Conservation (phyloP, 2,888 invertebrate species). For the Hofmannophila pseudospretella region DNA sequence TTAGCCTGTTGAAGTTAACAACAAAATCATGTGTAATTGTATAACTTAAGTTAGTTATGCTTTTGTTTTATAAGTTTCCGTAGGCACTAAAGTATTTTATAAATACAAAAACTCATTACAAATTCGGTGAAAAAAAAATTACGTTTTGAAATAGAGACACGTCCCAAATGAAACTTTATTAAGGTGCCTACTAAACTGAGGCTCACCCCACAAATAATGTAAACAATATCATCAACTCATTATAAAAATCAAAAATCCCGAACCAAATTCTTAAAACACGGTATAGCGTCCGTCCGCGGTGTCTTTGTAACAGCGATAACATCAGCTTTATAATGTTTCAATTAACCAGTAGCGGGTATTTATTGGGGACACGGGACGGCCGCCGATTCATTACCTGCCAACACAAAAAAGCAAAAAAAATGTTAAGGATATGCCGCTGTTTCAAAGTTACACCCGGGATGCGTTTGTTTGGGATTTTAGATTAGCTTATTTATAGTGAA, state of each 20-base stretch:
- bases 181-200: conserved; percentile 18
- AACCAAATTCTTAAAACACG: conserved; percentile 45
- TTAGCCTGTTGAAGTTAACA: too few species aligned
- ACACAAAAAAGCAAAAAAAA: conserved; percentile 40
- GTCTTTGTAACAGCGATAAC: conserved; percentile 59
- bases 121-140: too few species aligned
- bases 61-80: too few species aligned
- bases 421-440: conserved; percentile 40
- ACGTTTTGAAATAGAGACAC: too few species aligned
- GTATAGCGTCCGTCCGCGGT: conserved; percentile 31
- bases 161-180: conserved; percentile 4
- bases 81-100: too few species aligned
- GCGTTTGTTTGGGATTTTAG: too few species aligned
- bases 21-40: too few species aligned
- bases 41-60: too few species aligned
- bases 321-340: conserved; percentile 74
- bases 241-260: conserved; percentile 28
- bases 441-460: conserved; percentile 35
- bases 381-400: conserved; percentile 59
- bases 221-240: conserved; percentile 14
- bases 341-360: conserved; percentile 76
- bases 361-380: conserved; percentile 56
- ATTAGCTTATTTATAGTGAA: too few species aligned
- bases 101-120: too few species aligned
- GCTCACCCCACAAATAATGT: neutral